A percentile compares a stretch with the other conserved stretches of the same genome.
Conservation (phyloP, 2,888 invertebrate genomes). For the Ormyrus labotus region DNA sequence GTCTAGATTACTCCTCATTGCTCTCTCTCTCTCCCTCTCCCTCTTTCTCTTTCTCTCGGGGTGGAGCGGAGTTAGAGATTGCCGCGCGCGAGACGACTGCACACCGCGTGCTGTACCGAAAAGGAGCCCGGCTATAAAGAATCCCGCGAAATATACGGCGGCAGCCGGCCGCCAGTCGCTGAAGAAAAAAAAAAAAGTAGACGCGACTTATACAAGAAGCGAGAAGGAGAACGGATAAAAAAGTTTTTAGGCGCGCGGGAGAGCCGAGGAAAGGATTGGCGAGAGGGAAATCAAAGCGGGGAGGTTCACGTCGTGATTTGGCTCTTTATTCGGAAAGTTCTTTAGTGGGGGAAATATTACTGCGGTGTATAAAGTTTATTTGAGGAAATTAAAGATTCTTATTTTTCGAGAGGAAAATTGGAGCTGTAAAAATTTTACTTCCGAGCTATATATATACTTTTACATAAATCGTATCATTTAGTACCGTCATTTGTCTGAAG, state of each 20-base stretch:
- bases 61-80: constrained; percentile 26
- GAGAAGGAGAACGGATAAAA: constrained; percentile 24
- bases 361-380: too few relatives aligned
- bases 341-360: too few relatives aligned
- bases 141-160: constrained; percentile 42
- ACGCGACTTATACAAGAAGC: background rate
- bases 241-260: constrained; percentile 23
- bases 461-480: too few relatives aligned
- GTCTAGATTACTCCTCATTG: constrained; percentile 73
- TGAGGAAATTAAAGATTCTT: too few relatives aligned
- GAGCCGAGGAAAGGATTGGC: background rate
- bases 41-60: constrained; percentile 11
- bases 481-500: too few relatives aligned
- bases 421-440: too few relatives aligned
- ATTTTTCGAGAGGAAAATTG: too few relatives aligned
- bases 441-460: too few relatives aligned
- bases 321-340: too few relatives aligned
- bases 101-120: constrained; percentile 47
- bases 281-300: constrained; percentile 16
- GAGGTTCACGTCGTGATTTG: background rate
- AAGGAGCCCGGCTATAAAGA: constrained; percentile 48
- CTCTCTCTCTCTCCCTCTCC: constrained; percentile 53
- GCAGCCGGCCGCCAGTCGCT: background rate
- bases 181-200: too few relatives aligned
- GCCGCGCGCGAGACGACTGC: constrained; percentile 12